A percentile compares a stretch with the other conserved stretches of the same genome.
Conservation (phyloP, 2,888 invertebrate genomes). For the Hesperia comma region DNA sequence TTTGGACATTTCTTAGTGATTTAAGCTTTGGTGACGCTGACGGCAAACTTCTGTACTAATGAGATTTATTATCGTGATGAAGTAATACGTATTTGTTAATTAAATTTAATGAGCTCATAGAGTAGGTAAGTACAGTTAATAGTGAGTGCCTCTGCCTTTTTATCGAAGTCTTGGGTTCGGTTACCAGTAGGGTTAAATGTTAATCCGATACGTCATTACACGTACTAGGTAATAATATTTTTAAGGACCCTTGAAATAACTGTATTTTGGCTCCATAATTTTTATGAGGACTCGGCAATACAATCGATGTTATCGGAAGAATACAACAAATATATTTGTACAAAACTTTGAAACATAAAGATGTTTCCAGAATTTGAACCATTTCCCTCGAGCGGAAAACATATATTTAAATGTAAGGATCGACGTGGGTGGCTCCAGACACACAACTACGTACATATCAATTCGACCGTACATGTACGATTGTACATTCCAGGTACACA, state of each 20-base stretch:
- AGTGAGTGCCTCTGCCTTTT: no score
- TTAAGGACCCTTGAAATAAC: no score
- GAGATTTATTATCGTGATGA: neutral
- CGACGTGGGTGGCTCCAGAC: slow-evolving; percentile 44
- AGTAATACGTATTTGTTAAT: neutral
- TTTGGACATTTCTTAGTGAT: neutral
- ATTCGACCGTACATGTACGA: neutral
- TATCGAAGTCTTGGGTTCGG: no score
- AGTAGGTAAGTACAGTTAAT: no score
- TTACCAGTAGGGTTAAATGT: no score
- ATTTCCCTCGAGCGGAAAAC: slow-evolving; percentile 32
- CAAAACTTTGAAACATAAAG: neutral
- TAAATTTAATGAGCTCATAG: neutral
- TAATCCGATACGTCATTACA: no score
- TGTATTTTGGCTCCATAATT: no score
- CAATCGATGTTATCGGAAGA: no score
- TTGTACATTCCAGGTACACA: neutral
- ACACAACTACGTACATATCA: neutral
- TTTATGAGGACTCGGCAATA: no score
- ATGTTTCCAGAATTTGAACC: slow-evolving; percentile 19
- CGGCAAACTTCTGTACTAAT: slow-evolving; percentile 1
- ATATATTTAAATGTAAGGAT: slow-evolving; percentile 34
- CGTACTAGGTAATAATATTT: no score
- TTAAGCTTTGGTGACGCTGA: neutral
- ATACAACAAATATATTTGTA: no score